Conservation (phyloP, 2,888 invertebrate species). For the Chouioia cunea region DNA sequence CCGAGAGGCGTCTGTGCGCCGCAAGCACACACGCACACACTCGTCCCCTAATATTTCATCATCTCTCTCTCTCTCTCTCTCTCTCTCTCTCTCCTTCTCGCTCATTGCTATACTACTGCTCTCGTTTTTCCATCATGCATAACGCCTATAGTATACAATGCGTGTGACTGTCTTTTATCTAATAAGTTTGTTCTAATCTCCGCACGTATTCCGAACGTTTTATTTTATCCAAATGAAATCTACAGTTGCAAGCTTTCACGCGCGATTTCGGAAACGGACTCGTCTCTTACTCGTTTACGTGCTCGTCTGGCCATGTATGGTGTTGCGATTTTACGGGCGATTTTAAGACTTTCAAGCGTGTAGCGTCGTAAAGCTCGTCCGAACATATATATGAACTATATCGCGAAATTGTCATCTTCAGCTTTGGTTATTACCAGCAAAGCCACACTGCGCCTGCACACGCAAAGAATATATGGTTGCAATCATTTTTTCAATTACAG, state of each 20-base stretch:
- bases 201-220: slow-evolving; percentile 14
- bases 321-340: slow-evolving; percentile 36
- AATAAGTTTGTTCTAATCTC: neutral
- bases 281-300: neutral
- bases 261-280: neutral
- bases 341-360: slow-evolving; percentile 31
- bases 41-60: slow-evolving; percentile 46
- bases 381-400: slow-evolving; percentile 4
- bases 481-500: neutral
- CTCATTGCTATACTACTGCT: slow-evolving; percentile 33
- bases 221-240: neutral
- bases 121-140: slow-evolving; percentile 20
- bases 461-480: no score
- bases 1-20: slow-evolving; percentile 49
- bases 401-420: slow-evolving; percentile 19
- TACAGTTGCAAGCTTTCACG: neutral
- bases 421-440: no score
- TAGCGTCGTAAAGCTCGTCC: slow-evolving; percentile 39
- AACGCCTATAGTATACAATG: slow-evolving; percentile 1
- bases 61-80: slow-evolving; percentile 23
- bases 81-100: slow-evolving; percentile 29
- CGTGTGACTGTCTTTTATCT: neutral
- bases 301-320: slow-evolving; percentile 8
- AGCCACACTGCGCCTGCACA: no score
- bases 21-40: slow-evolving; percentile 13